phyloP scores from a whole-genome alignment of 2,797 vertebrate genomes.

The Columba guinea region DNA sequence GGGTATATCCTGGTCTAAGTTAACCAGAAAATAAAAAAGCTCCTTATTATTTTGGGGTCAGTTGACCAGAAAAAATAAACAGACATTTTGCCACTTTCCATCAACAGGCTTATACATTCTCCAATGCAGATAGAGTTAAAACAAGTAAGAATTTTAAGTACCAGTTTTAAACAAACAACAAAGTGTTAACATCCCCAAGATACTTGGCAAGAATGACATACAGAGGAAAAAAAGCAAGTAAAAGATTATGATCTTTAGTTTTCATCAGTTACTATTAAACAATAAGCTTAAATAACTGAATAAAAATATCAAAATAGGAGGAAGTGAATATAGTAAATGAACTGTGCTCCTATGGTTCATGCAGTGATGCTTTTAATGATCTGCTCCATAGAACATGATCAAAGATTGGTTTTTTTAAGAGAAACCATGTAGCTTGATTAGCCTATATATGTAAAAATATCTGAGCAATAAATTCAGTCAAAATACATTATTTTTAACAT shows the following conservation, averaged over 20 bases:
- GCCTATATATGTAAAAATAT: not conserved
- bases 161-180: not conserved
- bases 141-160: not conserved
- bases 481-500: not conserved
- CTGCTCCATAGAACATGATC: not conserved
- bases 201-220: not conserved
- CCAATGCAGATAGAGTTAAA: not conserved
- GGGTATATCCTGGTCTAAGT: not conserved
- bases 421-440: not conserved
- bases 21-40: not conserved
- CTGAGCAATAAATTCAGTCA: not conserved
- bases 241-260: not conserved
- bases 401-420: not conserved
- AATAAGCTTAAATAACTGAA: not conserved
- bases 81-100: not conserved
- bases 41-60: not conserved
- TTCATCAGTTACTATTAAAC: not conserved
- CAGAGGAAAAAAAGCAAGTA: not conserved
- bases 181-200: not conserved
- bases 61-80: not conserved
- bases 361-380: not conserved
- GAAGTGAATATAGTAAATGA: not conserved
- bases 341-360: not conserved
- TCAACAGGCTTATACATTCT: not conserved
- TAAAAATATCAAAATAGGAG: not conserved